A percentile compares a stretch with the other conserved stretches of the same genome.
Conservation (phyloP, 2,113 vertebrate species). For the Rhabdomys dilectus region DNA sequence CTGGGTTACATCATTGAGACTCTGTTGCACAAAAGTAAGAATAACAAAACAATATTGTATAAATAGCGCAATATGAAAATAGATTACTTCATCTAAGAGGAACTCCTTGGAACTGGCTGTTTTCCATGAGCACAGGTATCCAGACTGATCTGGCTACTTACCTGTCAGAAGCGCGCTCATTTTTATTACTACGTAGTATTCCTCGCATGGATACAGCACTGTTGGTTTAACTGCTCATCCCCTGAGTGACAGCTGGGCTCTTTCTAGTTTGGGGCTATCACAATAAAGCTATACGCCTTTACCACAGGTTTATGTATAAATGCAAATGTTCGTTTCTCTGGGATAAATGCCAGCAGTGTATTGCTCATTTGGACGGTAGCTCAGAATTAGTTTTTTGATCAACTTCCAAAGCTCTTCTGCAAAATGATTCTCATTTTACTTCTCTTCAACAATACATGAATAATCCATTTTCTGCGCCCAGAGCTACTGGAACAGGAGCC, state of each 20-base stretch:
- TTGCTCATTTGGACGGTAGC: not conserved
- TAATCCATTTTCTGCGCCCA: not conserved
- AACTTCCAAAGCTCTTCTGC: not conserved
- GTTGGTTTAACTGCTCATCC: not conserved
- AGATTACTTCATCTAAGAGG: not conserved
- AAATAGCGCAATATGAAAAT: not conserved
- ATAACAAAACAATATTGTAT: not conserved
- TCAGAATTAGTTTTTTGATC: slow-evolving; percentile 27
- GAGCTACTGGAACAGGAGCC: too few species aligned
- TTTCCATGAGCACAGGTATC: not conserved
- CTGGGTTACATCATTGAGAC: not conserved
- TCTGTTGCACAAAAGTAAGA: not conserved
- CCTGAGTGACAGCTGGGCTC: not conserved
- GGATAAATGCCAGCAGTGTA: not conserved
- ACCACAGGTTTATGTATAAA: not conserved
- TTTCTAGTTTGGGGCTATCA: not conserved
- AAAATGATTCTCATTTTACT: not conserved
- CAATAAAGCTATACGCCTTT: not conserved
- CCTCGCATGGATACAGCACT: not conserved
- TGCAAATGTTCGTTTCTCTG: slow-evolving; percentile 4
- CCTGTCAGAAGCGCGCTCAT: not conserved
- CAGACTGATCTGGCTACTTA: not conserved
- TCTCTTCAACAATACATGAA: not conserved
- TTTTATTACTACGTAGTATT: not conserved
- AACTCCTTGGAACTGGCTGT: not conserved